These are phyloP conservation scores for Meiosimyza decipiens DNA, from an alignment of 2,888 invertebrate species.

Conservation along the genomic window DNA sequence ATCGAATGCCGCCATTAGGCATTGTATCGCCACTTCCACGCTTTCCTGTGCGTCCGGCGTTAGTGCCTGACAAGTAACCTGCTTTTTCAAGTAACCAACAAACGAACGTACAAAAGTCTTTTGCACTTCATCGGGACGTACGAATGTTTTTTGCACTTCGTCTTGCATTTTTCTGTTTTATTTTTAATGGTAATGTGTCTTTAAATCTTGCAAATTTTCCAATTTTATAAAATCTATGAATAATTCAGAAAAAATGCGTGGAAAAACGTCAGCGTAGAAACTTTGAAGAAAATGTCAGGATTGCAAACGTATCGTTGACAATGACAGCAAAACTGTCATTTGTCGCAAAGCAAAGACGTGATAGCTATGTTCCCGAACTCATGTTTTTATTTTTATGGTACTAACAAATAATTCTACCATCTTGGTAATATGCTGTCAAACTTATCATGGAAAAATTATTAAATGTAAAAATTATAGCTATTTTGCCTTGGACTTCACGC, in stretches of 20 bases:
- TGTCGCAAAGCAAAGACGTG: too few species aligned
- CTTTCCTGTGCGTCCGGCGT: constrained; percentile 64
- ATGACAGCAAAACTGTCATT: background rate
- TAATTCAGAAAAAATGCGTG: background rate
- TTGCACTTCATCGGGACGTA: constrained; percentile 62
- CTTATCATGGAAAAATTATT: too few species aligned
- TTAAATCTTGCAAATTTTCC: background rate
- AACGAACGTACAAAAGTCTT: constrained; percentile 64
- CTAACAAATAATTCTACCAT: too few species aligned
- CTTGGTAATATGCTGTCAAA: too few species aligned
- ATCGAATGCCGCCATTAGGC: constrained; percentile 90
- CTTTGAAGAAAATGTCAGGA: background rate
- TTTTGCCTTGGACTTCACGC: too few species aligned
- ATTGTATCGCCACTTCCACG: constrained; percentile 93
- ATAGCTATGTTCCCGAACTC: too few species aligned
- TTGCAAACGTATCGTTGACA: background rate
- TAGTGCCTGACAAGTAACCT: constrained; percentile 56
- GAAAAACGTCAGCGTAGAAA: background rate
- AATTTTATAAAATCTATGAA: background rate
- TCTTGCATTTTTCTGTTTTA: constrained; percentile 55
- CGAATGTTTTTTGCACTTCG: constrained; percentile 63
- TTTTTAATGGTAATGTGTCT: background rate
- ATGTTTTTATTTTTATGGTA: too few species aligned
- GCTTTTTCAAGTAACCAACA: constrained; percentile 62
- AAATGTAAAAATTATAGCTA: too few species aligned